Percentiles rank a stretch among this genome's conserved stretches.
phyloP scores from a whole-genome alignment of 2,797 vertebrate species.

The Erpetoichthys calabaricus region DNA sequence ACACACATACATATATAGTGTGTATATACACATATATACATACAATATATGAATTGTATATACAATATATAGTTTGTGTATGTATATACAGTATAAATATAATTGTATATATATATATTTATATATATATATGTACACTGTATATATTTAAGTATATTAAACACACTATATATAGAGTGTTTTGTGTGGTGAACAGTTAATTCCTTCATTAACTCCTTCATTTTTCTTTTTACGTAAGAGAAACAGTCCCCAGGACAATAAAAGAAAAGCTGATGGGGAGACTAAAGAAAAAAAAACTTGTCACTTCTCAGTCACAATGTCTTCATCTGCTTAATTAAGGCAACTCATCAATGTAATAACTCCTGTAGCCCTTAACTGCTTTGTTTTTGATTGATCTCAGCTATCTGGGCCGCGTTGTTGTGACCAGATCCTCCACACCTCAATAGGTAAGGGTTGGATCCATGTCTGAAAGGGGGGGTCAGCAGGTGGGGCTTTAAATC shows the following conservation, averaged over 20 bases:
- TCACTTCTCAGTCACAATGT: slow-evolving; percentile 73
- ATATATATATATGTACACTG: no score
- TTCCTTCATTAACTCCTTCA: not conserved
- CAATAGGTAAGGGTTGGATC: slow-evolving; percentile 99
- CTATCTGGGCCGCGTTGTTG: slow-evolving; percentile 99
- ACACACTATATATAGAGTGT: no score
- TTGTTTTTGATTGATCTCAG: slow-evolving; percentile 99
- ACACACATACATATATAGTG: no score
- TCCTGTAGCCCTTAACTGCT: slow-evolving; percentile 79
- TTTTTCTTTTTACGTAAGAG: slow-evolving; percentile 16
- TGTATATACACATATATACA: no score
- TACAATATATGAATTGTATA: no score
- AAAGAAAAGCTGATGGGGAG: not conserved
- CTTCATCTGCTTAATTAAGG: slow-evolving; percentile 71
- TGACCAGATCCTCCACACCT: slow-evolving; percentile 97
- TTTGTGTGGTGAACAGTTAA: not conserved
- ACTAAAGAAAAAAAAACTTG: slow-evolving; percentile 17
- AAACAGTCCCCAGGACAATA: not conserved
- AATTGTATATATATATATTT: no score
- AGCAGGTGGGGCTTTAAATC: slow-evolving; percentile 85
- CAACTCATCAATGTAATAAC: slow-evolving; percentile 54
- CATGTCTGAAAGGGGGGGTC: slow-evolving; percentile 86
- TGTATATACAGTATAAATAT: no score
- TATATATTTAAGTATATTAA: no score
- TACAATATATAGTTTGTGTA: no score